These are phyloP conservation scores for Abscondita cerata DNA, from an alignment of 2,888 invertebrate species.

Conservation along the genomic window DNA sequence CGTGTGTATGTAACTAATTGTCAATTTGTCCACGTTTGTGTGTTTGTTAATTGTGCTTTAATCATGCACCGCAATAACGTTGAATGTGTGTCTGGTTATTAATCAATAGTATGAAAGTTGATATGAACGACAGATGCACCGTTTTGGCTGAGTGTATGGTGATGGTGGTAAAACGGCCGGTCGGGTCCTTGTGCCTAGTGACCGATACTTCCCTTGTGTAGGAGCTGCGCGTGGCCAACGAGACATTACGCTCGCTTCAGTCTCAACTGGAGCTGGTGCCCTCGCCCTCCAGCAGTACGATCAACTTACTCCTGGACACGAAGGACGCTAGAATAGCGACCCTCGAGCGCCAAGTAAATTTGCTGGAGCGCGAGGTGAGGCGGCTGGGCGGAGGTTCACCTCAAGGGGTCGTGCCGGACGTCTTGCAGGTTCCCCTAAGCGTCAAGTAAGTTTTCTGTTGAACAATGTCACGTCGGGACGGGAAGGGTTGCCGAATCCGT, in stretches of 20 bases:
- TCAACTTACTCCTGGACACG: slow-evolving; percentile 81
- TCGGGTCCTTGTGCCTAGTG: slow-evolving; percentile 30
- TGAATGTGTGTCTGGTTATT: background rate
- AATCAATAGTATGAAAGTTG: background rate
- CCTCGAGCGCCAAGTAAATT: slow-evolving; percentile 83
- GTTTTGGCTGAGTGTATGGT: slow-evolving; percentile 33
- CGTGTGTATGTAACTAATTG: slow-evolving; percentile 22
- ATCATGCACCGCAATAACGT: slow-evolving; percentile 13
- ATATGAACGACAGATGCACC: slow-evolving; percentile 6
- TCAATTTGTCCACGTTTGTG: slow-evolving; percentile 7
- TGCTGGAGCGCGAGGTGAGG: slow-evolving; percentile 80
- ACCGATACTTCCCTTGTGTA: slow-evolving; percentile 57
- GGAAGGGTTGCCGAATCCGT: slow-evolving; percentile 61
- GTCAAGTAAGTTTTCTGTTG: slow-evolving; percentile 86
- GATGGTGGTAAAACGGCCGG: slow-evolving; percentile 43
- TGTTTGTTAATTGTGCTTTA: slow-evolving; percentile 21
- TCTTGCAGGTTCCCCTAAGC: slow-evolving; percentile 67
- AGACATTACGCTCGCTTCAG: slow-evolving; percentile 83
- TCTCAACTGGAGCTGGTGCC: slow-evolving; percentile 78
- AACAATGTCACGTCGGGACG: slow-evolving; percentile 80
- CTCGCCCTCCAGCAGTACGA: slow-evolving; percentile 71
- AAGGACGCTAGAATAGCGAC: slow-evolving; percentile 88
- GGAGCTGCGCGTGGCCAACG: slow-evolving; percentile 85
- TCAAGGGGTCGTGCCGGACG: slow-evolving; percentile 49
- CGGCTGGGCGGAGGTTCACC: slow-evolving; percentile 56